phyloP scores from a whole-genome alignment of 2,113 vertebrate genomes.

The Catagonus wagneri region DNA sequence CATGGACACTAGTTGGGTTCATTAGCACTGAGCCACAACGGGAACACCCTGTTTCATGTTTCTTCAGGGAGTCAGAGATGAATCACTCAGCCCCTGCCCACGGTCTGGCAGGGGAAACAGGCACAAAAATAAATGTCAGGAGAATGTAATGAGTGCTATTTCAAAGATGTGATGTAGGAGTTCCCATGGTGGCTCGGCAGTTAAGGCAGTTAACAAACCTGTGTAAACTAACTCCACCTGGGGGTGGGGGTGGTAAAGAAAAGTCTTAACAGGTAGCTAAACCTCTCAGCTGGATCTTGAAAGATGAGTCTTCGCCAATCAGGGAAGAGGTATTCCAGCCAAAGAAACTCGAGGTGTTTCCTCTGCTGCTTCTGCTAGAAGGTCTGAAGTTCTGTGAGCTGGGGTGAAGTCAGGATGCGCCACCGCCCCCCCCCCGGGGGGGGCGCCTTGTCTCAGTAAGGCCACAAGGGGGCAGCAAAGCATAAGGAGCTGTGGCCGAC shows the following conservation, averaged over 20 bases:
- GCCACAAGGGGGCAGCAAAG: constrained; percentile 72
- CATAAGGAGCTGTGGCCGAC: not conserved
- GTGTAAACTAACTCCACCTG: not conserved
- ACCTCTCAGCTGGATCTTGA: not conserved
- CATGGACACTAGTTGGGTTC: too few relatives aligned
- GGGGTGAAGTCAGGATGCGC: not conserved
- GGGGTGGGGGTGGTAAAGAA: not conserved
- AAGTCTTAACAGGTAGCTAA: not conserved
- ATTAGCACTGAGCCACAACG: too few relatives aligned
- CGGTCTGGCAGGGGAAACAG: not conserved
- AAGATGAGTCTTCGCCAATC: not conserved
- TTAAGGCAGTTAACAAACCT: too few relatives aligned
- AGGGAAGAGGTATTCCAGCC: not conserved
- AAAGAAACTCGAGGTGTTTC: not conserved
- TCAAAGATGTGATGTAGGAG: constrained; percentile 42
- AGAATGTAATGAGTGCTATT: constrained; percentile 1
- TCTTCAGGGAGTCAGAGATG: constrained; percentile 9
- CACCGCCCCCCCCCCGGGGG: not conserved
- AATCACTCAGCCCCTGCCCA: not conserved
- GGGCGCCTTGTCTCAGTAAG: not conserved
- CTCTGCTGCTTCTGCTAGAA: not conserved
- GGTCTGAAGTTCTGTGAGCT: not conserved
- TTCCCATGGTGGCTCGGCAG: too few relatives aligned
- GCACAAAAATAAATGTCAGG: constrained; percentile 11
- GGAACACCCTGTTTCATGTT: not conserved